Evolutionary conservation across 2,888 invertebrate genomes (phyloP).

Genomic region (Mamestra brassicae): DNA sequence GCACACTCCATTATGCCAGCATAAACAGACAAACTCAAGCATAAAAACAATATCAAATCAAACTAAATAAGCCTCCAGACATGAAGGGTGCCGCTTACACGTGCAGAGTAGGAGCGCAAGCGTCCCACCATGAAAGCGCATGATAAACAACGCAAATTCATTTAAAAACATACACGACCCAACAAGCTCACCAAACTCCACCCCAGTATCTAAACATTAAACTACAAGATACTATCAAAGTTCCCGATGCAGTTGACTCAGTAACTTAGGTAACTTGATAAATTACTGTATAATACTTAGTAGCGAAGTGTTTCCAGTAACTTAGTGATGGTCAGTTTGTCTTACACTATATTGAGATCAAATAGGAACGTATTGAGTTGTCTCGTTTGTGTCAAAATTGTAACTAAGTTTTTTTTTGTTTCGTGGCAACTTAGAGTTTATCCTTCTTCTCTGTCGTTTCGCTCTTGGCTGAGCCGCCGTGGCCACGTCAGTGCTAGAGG

Average conservation of each 20-base stretch:
- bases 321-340: constrained; percentile 54
- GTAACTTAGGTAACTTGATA: constrained; percentile 69
- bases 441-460: too few species aligned
- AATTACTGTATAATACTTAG: constrained; percentile 68
- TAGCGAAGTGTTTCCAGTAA: constrained; percentile 39
- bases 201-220: constrained; percentile 33
- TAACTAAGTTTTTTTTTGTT: neutral
- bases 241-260: constrained; percentile 69
- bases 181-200: constrained; percentile 24
- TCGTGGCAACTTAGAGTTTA: neutral
- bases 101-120: too few species aligned
- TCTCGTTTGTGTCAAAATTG: constrained; percentile 10
- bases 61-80: too few species aligned
- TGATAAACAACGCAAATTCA: too few species aligned
- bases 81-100: too few species aligned
- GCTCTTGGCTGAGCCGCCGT: too few species aligned
- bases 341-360: constrained; percentile 47
- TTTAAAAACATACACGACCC: neutral
- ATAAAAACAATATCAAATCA: too few species aligned
- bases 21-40: too few species aligned
- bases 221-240: constrained; percentile 64
- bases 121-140: too few species aligned
- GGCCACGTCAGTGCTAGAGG: too few species aligned
- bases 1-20: too few species aligned
- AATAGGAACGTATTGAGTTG: constrained; percentile 19